A percentile compares a stretch with the other conserved stretches of the same genome.
phyloP scores from a whole-genome alignment of 2,113 vertebrate genomes.

The Cyprinodon brontotheroides region DNA sequence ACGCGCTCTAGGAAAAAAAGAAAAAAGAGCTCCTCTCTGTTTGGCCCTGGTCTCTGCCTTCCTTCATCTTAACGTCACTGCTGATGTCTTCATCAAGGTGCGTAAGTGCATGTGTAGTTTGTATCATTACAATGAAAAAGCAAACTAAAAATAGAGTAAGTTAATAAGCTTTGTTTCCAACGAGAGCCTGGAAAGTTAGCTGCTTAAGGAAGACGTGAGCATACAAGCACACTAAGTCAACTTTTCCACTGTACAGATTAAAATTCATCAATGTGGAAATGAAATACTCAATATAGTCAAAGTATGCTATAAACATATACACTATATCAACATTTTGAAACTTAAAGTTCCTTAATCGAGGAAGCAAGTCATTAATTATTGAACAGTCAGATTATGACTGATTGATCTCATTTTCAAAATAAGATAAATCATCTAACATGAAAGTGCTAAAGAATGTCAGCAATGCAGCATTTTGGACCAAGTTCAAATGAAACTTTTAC shows the following conservation, averaged over 20 bases:
- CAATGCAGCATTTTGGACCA: constrained; percentile 32
- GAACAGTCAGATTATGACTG: constrained; percentile 51
- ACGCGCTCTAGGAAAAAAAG: constrained; percentile 39
- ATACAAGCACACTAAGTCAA: not conserved
- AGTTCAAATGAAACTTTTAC: constrained; percentile 41
- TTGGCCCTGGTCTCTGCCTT: constrained; percentile 46
- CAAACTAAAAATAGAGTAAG: constrained; percentile 33
- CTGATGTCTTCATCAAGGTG: constrained; percentile 61
- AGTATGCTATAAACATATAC: not conserved
- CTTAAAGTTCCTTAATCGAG: constrained; percentile 9
- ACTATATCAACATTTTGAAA: constrained; percentile 37
- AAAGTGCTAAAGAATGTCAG: constrained; percentile 39
- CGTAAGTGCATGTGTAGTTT: not conserved
- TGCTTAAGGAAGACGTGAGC: not conserved
- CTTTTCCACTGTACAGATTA: not conserved
- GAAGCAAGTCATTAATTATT: constrained; percentile 31
- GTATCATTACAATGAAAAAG: constrained; percentile 17
- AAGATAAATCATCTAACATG: constrained; percentile 43
- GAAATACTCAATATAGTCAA: not conserved
- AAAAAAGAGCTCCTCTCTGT: constrained; percentile 49
- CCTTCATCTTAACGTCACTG: constrained; percentile 66
- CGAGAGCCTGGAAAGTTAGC: not conserved
- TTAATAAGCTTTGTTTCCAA: constrained; percentile 11
- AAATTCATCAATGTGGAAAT: not conserved
- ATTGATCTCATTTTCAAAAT: constrained; percentile 17